Conservation (phyloP, 1,140 invertebrate species). For the Trypoxylus dichotomus region DNA sequence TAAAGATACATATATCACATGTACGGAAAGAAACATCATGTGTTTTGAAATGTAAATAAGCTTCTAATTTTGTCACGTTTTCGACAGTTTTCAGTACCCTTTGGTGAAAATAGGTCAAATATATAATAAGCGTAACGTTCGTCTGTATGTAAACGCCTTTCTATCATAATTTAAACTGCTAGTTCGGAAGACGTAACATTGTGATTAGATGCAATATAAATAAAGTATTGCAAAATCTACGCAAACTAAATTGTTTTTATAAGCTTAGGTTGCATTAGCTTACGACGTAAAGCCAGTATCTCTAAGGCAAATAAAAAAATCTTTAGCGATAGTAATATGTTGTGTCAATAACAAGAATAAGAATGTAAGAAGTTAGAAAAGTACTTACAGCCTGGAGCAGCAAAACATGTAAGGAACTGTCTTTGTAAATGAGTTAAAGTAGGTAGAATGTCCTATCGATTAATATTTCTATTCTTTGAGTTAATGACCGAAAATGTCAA, state of each 20-base stretch:
- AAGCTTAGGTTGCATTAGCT: no score
- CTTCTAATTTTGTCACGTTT: not conserved
- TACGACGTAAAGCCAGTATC: no score
- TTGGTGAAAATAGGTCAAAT: not conserved
- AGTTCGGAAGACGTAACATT: not conserved
- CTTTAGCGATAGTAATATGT: no score
- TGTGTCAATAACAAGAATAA: no score
- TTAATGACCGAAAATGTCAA: not conserved
- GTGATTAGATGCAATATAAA: no score
- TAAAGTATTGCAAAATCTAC: no score
- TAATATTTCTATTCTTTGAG: not conserved
- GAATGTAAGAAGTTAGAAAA: no score
- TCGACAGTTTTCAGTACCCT: not conserved
- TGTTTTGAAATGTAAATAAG: not conserved
- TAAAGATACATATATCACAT: no score
- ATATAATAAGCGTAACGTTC: not conserved
- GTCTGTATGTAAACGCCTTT: not conserved
- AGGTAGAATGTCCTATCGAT: not conserved
- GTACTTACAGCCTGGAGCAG: slow-evolving; percentile 9
- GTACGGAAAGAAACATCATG: not conserved
- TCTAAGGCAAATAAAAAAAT: no score
- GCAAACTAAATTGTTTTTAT: no score
- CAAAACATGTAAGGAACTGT: slow-evolving; percentile 10
- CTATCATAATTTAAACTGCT: not conserved
- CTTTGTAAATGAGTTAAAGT: not conserved